Conservation (phyloP, 2,888 invertebrate species). For the Coronaproctus castanopsis region DNA sequence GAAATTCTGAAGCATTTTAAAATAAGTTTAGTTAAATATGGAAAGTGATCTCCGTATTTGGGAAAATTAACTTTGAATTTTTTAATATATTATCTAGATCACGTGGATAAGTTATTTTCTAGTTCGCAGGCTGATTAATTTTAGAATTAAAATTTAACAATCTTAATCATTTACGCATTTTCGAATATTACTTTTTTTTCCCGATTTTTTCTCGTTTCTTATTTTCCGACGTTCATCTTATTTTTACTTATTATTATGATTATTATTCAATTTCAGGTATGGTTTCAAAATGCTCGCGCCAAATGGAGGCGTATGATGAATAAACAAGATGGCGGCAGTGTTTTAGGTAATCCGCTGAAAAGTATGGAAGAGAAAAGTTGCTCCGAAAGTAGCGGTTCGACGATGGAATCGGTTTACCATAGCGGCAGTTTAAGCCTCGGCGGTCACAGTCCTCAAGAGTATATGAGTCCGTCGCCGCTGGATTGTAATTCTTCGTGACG, state of each 20-base stretch:
- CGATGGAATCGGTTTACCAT: constrained; percentile 30
- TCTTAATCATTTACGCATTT: no score
- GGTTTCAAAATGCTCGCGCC: constrained; percentile 88
- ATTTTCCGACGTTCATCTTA: neutral
- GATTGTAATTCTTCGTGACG: constrained; percentile 33
- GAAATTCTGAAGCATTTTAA: no score
- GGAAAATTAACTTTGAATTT: no score
- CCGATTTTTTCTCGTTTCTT: no score
- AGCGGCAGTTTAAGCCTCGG: constrained; percentile 13
- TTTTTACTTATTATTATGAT: neutral
- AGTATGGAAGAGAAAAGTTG: constrained; percentile 48
- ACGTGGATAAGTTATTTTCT: no score
- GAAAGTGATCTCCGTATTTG: no score
- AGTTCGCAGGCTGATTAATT: no score
- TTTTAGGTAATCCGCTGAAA: constrained; percentile 15
- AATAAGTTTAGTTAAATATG: no score
- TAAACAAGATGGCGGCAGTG: constrained; percentile 32
- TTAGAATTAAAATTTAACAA: no score
- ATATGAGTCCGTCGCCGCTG: constrained; percentile 34
- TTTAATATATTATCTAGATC: no score
- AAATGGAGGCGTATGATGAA: constrained; percentile 79
- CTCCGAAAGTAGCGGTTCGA: constrained; percentile 33
- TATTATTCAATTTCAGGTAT: constrained; percentile 43
- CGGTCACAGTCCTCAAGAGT: constrained; percentile 24
- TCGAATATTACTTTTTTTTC: no score